These are phyloP conservation scores for Belgica antarctica DNA, from an alignment of 2,888 invertebrate species.

Conservation along the genomic window DNA sequence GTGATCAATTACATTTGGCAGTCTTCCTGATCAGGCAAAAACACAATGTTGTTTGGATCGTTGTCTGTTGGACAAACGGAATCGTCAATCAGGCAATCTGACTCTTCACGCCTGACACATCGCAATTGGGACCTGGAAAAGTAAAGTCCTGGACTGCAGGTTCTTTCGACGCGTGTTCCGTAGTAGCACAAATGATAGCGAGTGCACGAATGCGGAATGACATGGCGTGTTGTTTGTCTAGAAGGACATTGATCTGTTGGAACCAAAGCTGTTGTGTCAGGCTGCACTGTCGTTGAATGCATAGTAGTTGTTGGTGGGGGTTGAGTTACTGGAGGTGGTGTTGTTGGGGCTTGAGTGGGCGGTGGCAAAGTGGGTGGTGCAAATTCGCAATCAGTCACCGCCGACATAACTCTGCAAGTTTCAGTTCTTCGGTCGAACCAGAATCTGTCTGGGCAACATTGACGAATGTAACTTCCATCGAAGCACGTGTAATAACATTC, in stretches of 20 bases:
- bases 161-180: not conserved
- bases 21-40: constrained; percentile 11
- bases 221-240: not conserved
- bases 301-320: not conserved
- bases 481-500: constrained; percentile 22
- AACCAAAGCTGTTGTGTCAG: not conserved
- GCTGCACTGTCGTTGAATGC: not conserved
- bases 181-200: not conserved
- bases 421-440: not conserved
- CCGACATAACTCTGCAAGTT: not conserved
- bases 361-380: not conserved
- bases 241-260: not conserved
- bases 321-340: not conserved
- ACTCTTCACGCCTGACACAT: constrained; percentile 24
- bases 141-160: constrained; percentile 18
- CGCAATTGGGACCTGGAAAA: constrained; percentile 29
- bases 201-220: constrained; percentile 22
- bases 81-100: constrained; percentile 7
- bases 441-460: constrained; percentile 16
- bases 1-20: constrained; percentile 23
- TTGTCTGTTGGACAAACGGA: not conserved
- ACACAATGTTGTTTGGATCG: constrained; percentile 29
- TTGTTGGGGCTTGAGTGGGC: not conserved
- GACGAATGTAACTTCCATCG: not conserved
- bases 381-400: not conserved